Base-by-base conservation (phyloP, 2,888 invertebrate species). In the Polyploca ridens region DNA sequence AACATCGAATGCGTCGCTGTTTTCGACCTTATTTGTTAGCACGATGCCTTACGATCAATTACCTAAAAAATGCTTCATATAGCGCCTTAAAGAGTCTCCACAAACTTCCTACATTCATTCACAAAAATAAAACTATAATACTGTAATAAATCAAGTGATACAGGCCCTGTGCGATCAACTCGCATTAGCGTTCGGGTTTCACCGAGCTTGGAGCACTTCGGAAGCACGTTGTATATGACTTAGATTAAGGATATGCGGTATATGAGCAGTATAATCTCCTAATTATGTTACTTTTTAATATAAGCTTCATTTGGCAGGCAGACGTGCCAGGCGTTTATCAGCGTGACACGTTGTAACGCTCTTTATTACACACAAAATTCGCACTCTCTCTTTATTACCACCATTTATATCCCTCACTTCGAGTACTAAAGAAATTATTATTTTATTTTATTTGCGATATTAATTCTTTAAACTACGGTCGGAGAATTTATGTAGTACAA, bases 61-160 rank as follows among this genome's bases (percentile, higher is more conserved):
- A n/a, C n/a, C n/a, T n/a, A n/a, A n/a, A n/a, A n/a, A n/a, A n/a
- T n/a, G n/a, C n/a, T n/a, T n/a, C n/a, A n/a, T n/a, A n/a, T n/a
- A n/a, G n/a, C n/a, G n/a, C n/a, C n/a, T n/a, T 27, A 27, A 27
- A 27, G 27, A 27, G 27, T 27, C 27, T 27, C 27, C 1, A 27
- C 27, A 27, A 27, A 1, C 1, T 1, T 1, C 27, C 63, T 61
- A 71, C 66, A 46, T 72, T 74, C 72, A 71, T 71, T 78, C 76
- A 72, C 71, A 66, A 72, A 71, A 75, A 75, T 77, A 77, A 76
- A 77, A 6, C 35, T 5, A 35, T 3, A 35, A 63, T 67, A 67
- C 64, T 61, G 72, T 58, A 69, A 81, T 81, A 79, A 79, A 79
- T 81, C 76, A 75, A 62, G 11, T 41, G 62, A 66, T 72, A 73